Evolutionary conservation across 2,113 vertebrate genomes (phyloP), one percentile per base, ranked within the genome.

Genomic region (Panurus biarmicus): DNA sequence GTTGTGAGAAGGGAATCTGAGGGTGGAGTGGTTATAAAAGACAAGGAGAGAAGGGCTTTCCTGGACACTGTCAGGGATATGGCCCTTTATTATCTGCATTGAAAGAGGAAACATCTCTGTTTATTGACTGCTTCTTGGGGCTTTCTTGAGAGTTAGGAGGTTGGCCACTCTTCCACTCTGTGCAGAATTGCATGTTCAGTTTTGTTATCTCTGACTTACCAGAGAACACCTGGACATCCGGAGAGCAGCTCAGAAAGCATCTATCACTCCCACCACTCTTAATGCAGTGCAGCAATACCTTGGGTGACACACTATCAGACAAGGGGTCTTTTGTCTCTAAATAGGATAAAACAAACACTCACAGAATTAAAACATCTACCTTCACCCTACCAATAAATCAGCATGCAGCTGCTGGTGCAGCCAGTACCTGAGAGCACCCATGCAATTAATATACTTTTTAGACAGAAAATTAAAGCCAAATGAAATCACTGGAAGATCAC

Each of bases 201-300:
- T 61, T 85, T 67, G 51, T 36, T 26, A 72, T 3, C 14, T 67
- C 54, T 70, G 33, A 98, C 99, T 99, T 97, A 99, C 99, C 99
- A 94, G 98, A 98, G 94, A 97, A 98, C 66, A 99, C 97, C 79
- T 98, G 98, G 96, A 98, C 97, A 97, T 98, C 98, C 1, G 98
- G 98, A 95, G 97, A 98, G 96, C 99, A 99, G 93, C 97, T 99
- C 94, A 99, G 97, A 96, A 98, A 98, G 97, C 99, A 99, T 93
- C 97, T 98, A 86, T 99, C 98, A 23, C 97, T 98, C 97, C 99
- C 98, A 75, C 97, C 98, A 94, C 98, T 98, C 97, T 98, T 99
- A 90, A 97, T 94, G 96, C 99, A 99, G 95, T 98, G 98, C 96
- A 99, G 97, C 54, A 98, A 98, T 74, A 98, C 98, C 85, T 97